Evolutionary conservation across 1,140 invertebrate species (phyloP).

Genomic region (Papilio helenus): DNA sequence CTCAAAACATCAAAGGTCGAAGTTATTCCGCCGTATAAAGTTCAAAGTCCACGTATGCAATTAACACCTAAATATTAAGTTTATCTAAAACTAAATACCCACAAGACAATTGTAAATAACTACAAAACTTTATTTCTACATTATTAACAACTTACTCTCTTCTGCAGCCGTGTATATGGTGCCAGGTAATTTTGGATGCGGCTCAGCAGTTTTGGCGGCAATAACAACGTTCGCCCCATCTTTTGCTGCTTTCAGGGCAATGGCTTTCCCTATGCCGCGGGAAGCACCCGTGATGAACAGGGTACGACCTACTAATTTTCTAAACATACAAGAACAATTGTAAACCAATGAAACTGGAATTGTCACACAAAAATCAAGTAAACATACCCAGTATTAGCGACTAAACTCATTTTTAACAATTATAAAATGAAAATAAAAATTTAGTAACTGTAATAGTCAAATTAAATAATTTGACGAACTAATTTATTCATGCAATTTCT

Average conservation of each 20-base stretch:
- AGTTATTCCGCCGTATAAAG: constrained; percentile 33
- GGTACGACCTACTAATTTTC: constrained; percentile 95
- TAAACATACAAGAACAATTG: constrained; percentile 67
- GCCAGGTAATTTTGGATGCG: constrained; percentile 98
- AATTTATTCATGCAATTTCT: constrained; percentile 16
- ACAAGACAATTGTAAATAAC: background rate
- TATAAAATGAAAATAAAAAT: constrained; percentile 36
- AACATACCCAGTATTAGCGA: constrained; percentile 77
- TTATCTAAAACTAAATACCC: background rate
- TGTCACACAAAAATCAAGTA: constrained; percentile 14
- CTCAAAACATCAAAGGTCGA: background rate
- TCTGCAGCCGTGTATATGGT: constrained; percentile 98
- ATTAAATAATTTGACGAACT: constrained; percentile 31
- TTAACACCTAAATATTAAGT: background rate
- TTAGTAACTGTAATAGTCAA: constrained; percentile 21
- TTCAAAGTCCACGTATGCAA: constrained; percentile 55
- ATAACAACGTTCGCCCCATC: constrained; percentile 98
- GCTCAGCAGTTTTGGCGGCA: constrained; percentile 97
- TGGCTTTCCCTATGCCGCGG: constrained; percentile 98
- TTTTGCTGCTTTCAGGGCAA: constrained; percentile 95
- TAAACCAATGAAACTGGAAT: constrained; percentile 51
- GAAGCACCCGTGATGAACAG: constrained; percentile 98
- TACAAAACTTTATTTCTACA: background rate
- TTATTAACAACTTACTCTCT: constrained; percentile 88
- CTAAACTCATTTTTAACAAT: constrained; percentile 71